Conservation (phyloP, 2,113 vertebrate species). For the Hemiprocne comata region DNA sequence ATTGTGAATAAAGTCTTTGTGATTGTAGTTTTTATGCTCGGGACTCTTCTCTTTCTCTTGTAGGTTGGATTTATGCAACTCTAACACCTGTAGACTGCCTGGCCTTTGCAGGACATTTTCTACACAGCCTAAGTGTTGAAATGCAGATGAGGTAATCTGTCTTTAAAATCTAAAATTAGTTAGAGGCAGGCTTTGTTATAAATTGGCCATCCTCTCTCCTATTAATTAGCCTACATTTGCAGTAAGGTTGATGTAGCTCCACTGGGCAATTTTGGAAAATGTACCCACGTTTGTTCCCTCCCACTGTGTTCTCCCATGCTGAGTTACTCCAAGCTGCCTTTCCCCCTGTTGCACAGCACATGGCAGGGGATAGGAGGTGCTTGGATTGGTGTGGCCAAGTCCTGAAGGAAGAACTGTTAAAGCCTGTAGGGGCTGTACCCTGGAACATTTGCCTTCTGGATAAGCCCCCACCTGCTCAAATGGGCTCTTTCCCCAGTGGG, state of each 20-base stretch:
- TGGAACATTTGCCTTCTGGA: not conserved
- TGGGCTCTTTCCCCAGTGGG: not conserved
- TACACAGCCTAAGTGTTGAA: slow-evolving; percentile 95
- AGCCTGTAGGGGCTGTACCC: not conserved
- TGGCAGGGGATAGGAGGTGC: not conserved
- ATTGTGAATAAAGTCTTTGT: not conserved
- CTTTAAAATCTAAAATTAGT: not conserved
- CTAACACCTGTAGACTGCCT: slow-evolving; percentile 96
- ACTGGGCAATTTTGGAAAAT: not conserved
- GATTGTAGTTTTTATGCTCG: not conserved
- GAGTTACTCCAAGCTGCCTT: not conserved
- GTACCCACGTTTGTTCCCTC: not conserved
- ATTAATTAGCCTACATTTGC: not conserved
- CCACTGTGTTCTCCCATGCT: accelerated
- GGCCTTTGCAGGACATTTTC: slow-evolving; percentile 95
- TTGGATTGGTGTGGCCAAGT: not conserved
- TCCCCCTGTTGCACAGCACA: accelerated
- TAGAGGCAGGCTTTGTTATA: not conserved
- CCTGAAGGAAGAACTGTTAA: not conserved
- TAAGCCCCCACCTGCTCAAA: not conserved
- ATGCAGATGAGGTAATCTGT: slow-evolving; percentile 94
- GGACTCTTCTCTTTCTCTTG: not conserved
- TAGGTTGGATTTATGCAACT: slow-evolving; percentile 98
- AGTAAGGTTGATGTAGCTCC: not conserved
- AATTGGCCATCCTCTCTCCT: not conserved